Evolutionary conservation across 2,113 vertebrate species (phyloP).

Genomic region (Himantopus leucocephalus): DNA sequence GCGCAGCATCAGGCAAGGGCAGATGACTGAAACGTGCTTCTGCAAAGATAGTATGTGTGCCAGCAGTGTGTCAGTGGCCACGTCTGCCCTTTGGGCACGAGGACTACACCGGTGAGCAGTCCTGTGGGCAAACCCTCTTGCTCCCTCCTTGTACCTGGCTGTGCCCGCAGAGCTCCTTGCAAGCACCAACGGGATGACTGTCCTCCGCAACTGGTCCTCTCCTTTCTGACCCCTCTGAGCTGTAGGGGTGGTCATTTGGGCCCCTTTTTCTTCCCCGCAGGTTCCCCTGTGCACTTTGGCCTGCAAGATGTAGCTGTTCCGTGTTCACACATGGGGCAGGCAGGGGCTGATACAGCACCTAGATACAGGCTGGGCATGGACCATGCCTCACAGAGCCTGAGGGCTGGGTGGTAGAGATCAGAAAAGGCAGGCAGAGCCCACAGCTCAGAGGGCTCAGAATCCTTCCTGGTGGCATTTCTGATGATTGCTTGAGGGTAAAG

Average conservation of each 20-base stretch:
- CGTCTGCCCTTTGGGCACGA: accelerated
- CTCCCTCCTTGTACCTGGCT: neutral
- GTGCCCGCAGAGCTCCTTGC: neutral
- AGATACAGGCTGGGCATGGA: too few relatives aligned
- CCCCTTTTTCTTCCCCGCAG: accelerated
- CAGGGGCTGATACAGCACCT: neutral
- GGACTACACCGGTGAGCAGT: accelerated
- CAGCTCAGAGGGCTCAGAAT: neutral
- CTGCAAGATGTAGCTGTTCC: neutral
- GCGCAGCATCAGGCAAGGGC: neutral
- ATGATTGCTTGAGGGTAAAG: neutral
- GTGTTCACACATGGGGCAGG: accelerated
- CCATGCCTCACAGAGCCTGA: accelerated
- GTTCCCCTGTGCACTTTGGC: neutral
- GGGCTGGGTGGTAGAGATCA: neutral
- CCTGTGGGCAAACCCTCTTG: neutral
- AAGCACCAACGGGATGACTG: neutral
- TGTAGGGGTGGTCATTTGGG: neutral
- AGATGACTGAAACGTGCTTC: neutral
- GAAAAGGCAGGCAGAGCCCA: neutral
- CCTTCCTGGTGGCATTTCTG: neutral
- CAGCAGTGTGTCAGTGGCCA: neutral
- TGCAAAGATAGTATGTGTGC: accelerated
- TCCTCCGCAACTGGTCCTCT: neutral
- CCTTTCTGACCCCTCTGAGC: neutral